Conservation (phyloP, 2,113 vertebrate species). For the Pseudopodoces humilis region DNA sequence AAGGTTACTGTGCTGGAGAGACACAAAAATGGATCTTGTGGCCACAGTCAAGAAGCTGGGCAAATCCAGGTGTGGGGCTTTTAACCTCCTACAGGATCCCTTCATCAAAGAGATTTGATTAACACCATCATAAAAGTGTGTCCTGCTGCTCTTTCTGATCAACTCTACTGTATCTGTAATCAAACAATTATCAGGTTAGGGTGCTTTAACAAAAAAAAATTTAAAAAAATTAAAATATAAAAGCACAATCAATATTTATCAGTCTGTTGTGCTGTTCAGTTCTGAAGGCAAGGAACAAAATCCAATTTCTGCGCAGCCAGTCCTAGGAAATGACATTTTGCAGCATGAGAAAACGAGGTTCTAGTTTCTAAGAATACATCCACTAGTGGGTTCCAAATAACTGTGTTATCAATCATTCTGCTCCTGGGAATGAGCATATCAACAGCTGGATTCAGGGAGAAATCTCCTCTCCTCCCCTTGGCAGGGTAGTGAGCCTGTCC, state of each 20-base stretch:
- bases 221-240: not conserved
- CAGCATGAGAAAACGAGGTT: constrained; percentile 31
- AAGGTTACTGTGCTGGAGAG: constrained; percentile 6
- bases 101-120: accelerated
- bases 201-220: not conserved
- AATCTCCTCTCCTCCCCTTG: not conserved
- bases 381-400: constrained; percentile 5
- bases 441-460: constrained; percentile 18
- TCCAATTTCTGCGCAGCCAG: not conserved
- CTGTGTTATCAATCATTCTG: constrained; percentile 38
- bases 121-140: not conserved
- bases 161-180: not conserved
- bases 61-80: not conserved
- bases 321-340: constrained; percentile 14
- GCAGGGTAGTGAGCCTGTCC: not conserved
- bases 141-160: not conserved
- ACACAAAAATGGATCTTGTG: not conserved
- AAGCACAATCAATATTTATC: constrained; percentile 14
- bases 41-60: not conserved
- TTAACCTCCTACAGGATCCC: not conserved
- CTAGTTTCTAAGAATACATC: constrained; percentile 40
- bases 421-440: not conserved
- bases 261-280: not conserved
- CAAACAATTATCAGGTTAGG: not conserved
- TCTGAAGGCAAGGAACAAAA: constrained; percentile 18